Conservation (phyloP, 2,888 invertebrate species). For the Callyntrura guangdongensis region DNA sequence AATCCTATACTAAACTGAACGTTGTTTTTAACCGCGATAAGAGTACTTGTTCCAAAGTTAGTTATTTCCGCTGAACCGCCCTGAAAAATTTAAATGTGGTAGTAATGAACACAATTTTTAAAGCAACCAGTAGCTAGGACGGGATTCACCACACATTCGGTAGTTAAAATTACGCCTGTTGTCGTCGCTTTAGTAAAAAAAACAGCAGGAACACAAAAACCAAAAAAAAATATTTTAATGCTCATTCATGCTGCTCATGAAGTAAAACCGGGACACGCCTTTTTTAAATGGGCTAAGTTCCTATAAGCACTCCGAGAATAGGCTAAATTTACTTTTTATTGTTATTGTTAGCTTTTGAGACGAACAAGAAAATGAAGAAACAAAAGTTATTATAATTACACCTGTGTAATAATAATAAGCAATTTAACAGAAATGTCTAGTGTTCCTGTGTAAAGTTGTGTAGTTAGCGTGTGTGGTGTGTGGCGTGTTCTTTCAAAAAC, state of each 20-base stretch:
- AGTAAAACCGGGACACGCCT: conserved; percentile 22
- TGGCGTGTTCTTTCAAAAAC: conserved; percentile 37
- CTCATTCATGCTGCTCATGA: conserved; percentile 15
- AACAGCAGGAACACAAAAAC: not conserved
- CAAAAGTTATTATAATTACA: conserved; percentile 48
- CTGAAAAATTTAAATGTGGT: conserved; percentile 27
- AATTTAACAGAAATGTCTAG: conserved; percentile 36
- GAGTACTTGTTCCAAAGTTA: too few relatives aligned
- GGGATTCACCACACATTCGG: not conserved
- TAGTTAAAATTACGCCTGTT: not conserved
- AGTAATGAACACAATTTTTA: not conserved
- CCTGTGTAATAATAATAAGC: conserved; percentile 25
- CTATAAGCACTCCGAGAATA: conserved; percentile 22
- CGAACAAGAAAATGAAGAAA: conserved; percentile 27
- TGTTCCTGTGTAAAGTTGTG: not conserved
- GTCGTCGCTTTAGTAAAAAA: not conserved
- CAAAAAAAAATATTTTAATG: too few relatives aligned
- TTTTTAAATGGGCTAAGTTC: not conserved
- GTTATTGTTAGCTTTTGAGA: conserved; percentile 19
- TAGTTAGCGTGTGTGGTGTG: conserved; percentile 24
- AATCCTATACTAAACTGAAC: not conserved
- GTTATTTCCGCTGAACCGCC: not conserved
- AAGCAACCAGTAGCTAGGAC: too few relatives aligned
- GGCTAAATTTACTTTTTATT: not conserved
- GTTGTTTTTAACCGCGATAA: not conserved